Evolutionary conservation across 2,113 vertebrate genomes (phyloP).

Genomic region (Numenius arquata): DNA sequence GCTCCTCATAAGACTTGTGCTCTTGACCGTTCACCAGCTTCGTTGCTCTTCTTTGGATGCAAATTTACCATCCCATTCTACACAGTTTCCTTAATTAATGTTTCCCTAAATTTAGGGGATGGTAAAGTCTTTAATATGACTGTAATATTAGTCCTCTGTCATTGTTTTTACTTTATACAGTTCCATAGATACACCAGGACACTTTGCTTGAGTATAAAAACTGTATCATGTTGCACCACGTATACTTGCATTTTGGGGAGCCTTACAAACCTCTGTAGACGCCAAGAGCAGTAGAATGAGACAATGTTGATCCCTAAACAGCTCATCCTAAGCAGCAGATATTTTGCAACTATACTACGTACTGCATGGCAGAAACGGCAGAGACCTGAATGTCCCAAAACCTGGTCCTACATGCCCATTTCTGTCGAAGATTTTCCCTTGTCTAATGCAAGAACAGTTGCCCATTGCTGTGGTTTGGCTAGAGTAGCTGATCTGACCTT

Average conservation of each 20-base stretch:
- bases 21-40: neutral
- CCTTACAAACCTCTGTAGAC: neutral
- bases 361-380: neutral
- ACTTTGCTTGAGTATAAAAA: neutral
- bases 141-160: neutral
- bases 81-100: neutral
- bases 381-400: neutral
- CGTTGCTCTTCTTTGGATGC: neutral
- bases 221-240: rapidly evolving
- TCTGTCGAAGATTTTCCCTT: neutral
- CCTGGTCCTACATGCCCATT: neutral
- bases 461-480: neutral
- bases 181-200: neutral
- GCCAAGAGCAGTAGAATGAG: neutral
- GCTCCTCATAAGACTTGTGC: neutral
- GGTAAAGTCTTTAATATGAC: neutral
- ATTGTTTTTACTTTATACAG: neutral
- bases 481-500: neutral
- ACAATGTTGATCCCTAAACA: neutral
- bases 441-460: neutral
- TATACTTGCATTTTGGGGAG: neutral
- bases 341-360: neutral
- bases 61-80: neutral
- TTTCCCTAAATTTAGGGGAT: neutral
- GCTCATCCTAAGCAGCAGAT: neutral